Percentiles rank a stretch among this genome's conserved stretches.
These are phyloP conservation scores for Ophioderma brevispina DNA, from an alignment of 35 echinoderm and acorn worm species.

Conservation along the genomic window DNA sequence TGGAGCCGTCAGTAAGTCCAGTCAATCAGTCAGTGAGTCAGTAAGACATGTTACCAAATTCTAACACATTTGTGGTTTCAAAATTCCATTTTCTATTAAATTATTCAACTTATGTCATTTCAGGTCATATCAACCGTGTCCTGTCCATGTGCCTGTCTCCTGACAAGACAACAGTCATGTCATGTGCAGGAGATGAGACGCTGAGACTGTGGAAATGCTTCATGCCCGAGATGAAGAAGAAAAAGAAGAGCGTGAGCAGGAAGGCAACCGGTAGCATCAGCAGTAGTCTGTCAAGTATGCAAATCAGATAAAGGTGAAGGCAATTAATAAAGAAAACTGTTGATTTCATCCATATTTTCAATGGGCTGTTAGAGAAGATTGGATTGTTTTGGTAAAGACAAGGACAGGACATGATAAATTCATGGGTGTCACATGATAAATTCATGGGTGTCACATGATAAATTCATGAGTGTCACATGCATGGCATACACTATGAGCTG, in stretches of 20 bases:
- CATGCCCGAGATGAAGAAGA: slow-evolving; percentile 42
- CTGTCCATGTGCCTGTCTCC: slow-evolving; percentile 86
- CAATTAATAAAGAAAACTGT: too few species aligned
- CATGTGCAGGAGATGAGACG: slow-evolving; percentile 85
- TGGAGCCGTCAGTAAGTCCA: neutral
- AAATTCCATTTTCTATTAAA: neutral
- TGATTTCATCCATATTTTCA: too few species aligned
- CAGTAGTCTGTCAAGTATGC: neutral
- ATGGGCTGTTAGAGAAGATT: too few species aligned
- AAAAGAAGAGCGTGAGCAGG: slow-evolving; percentile 27
- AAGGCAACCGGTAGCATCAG: slow-evolving; percentile 10
- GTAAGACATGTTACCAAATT: neutral
- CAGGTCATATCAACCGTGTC: slow-evolving; percentile 81
- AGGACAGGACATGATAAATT: too few species aligned
- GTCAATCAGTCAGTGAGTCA: neutral
- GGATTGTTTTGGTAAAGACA: too few species aligned
- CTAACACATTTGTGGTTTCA: too few species aligned
- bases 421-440: too few species aligned
- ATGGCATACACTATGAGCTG: too few species aligned
- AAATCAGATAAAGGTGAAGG: neutral
- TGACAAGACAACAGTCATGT: slow-evolving; percentile 73
- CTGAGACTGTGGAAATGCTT: slow-evolving; percentile 87
- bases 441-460: too few species aligned
- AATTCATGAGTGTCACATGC: too few species aligned
- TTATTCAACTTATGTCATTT: neutral